These are phyloP conservation scores for Vulpes lagopus DNA, from an alignment of 2,113 vertebrate genomes.

Conservation along the genomic window DNA sequence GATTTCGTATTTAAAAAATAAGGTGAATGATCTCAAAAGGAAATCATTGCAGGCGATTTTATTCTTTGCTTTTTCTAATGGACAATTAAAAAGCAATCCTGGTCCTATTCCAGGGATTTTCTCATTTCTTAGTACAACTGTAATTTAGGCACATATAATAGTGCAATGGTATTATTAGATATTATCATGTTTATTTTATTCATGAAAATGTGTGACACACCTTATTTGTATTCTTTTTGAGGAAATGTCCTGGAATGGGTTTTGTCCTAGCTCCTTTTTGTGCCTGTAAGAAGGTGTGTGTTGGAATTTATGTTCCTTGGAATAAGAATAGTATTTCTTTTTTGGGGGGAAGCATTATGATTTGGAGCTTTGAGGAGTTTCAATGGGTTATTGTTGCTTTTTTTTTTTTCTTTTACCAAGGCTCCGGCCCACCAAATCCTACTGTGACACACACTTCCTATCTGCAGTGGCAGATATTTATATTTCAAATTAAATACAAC, in stretches of 20 bases:
- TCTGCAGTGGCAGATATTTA: conserved; percentile 53
- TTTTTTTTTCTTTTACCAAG: not conserved
- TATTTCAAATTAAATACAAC: conserved; percentile 72
- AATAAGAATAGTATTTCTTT: conserved; percentile 75
- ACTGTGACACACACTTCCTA: conserved; percentile 68
- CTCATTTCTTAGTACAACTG: conserved; percentile 78
- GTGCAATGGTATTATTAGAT: conserved; percentile 77
- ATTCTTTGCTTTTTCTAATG: conserved; percentile 75
- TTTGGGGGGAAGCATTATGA: conserved; percentile 42
- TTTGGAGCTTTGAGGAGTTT: conserved; percentile 75
- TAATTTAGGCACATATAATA: conserved; percentile 76
- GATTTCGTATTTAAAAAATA: conserved; percentile 86
- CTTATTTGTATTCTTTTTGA: conserved; percentile 72
- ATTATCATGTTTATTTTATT: conserved; percentile 78
- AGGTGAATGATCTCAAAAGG: conserved; percentile 82
- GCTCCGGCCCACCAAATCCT: conserved; percentile 3
- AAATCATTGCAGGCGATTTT: conserved; percentile 82
- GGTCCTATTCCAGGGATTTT: conserved; percentile 82
- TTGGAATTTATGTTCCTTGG: conserved; percentile 71
- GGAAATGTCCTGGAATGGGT: conserved; percentile 67
- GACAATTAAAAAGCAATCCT: conserved; percentile 75
- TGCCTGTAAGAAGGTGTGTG: conserved; percentile 66
- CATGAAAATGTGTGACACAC: conserved; percentile 78
- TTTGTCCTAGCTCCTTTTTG: conserved; percentile 67
- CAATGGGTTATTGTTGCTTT: conserved; percentile 75